phyloP scores from a whole-genome alignment of 2,888 invertebrate genomes.

The Cerastis leucographa region DNA sequence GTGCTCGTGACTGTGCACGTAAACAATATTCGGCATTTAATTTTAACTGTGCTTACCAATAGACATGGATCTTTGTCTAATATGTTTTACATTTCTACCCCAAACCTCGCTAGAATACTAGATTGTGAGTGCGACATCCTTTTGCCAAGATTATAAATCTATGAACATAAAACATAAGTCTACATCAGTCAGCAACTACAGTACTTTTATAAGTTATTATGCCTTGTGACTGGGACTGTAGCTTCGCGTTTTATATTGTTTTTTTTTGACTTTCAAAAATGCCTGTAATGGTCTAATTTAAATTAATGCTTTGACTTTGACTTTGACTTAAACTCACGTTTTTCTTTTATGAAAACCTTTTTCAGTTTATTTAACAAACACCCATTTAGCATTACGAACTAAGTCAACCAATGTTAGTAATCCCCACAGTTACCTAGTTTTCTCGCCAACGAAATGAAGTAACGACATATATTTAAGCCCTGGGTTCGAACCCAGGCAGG shows the following conservation, averaged over 20 bases:
- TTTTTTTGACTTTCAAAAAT: too few species aligned
- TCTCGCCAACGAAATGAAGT: constrained; percentile 7
- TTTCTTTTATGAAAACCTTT: not conserved
- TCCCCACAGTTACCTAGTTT: constrained; percentile 8
- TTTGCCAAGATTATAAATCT: not conserved
- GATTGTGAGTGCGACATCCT: not conserved
- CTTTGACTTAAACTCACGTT: too few species aligned
- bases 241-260: too few species aligned
- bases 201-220: too few species aligned
- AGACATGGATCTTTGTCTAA: not conserved
- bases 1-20: too few species aligned
- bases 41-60: not conserved
- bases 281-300: too few species aligned
- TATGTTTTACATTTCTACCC: not conserved
- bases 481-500: too few species aligned
- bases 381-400: not conserved
- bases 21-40: not conserved
- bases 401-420: not conserved
- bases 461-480: too few species aligned
- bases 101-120: not conserved
- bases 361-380: not conserved
- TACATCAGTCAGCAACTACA: too few species aligned
- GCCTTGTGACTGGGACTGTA: too few species aligned
- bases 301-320: too few species aligned
- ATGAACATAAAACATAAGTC: too few species aligned